Conservation (phyloP, 2,797 vertebrate species). For the Fundulus diaphanus region DNA sequence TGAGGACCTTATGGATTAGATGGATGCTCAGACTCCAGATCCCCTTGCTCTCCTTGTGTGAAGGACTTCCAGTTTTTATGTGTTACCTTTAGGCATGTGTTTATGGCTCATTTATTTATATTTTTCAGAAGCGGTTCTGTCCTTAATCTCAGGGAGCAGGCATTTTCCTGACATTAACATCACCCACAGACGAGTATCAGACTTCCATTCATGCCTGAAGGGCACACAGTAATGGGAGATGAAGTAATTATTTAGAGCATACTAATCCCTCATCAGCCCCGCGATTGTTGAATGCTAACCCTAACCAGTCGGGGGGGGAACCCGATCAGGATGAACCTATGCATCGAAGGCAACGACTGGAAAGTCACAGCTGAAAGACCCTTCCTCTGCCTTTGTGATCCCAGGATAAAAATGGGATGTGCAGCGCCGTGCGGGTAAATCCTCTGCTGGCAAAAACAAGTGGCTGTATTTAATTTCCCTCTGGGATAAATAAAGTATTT, state of each 20-base stretch:
- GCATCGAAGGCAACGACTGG: background rate
- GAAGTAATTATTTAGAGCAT: background rate
- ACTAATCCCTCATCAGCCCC: background rate
- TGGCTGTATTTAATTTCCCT: too few species aligned
- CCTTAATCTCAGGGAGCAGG: too few species aligned
- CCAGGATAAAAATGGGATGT: background rate
- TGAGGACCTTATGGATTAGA: background rate
- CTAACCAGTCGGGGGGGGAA: background rate
- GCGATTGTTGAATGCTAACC: background rate
- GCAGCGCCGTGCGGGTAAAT: background rate
- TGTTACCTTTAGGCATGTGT: too few species aligned
- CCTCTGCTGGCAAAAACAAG: too few species aligned
- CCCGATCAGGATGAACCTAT: background rate
- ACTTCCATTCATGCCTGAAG: background rate
- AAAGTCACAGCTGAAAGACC: background rate
- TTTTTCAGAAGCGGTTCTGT: too few species aligned
- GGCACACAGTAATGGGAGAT: background rate
- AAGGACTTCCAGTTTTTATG: too few species aligned
- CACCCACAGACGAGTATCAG: background rate
- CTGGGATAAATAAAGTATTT: too few species aligned
- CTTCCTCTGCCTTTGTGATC: background rate
- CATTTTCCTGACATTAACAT: background rate
- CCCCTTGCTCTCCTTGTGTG: too few species aligned
- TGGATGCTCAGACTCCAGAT: background rate
- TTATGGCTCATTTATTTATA: too few species aligned